Evolutionary conservation across 2,888 invertebrate genomes (phyloP), one percentile per base, ranked within the genome.

Genomic region (Chamaedrilus cognettii): DNA sequence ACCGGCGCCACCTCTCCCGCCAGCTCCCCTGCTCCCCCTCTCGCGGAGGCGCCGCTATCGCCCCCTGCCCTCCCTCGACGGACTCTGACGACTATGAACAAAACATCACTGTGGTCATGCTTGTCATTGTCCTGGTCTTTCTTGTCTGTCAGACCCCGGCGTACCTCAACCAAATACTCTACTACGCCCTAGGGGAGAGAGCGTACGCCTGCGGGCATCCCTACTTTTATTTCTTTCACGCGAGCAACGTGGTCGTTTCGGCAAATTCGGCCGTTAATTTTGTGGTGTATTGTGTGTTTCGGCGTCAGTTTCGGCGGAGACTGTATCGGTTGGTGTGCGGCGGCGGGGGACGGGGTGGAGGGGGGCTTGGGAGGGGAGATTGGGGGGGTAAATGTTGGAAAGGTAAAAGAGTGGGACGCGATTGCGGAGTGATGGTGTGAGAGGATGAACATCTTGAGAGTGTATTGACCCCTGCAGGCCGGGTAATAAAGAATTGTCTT

Each of bases 211-310:
- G 75, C 51, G 72, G 71, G 28, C 49, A 42, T 32, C 58, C 70
- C 2, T 75, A 75, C 67, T 75, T 68, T 67, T 73, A 69, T 64
- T 75, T 61, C 71, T 75, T 56, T 68, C 74, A 75, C 60, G 35
- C 70, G 33, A 73, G 72, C 64, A 75, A 75, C 66, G 35, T 75
- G 28, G 35, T 72, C 42, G 63, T 73, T 49, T 69, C 70, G 5
- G 70, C 70, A 33, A 75, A 75, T 67, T 74, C 74, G 19, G 66
- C 69, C n/a, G 63, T 70, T 51, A 75, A 75, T 70, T 75, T 75
- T 57, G 33, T 75, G 61, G 64, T 75, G 60, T 75, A 75, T 66
- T 75, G 68, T 35, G 68, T 69, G 31, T 74, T 75, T 68, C 64
- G 75, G 33, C 65, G 69, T 52, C 74, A 74, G 69, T 75, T 75